Evolutionary conservation across 1,140 invertebrate species (phyloP).

Genomic region (Trichonephila inaurata): DNA sequence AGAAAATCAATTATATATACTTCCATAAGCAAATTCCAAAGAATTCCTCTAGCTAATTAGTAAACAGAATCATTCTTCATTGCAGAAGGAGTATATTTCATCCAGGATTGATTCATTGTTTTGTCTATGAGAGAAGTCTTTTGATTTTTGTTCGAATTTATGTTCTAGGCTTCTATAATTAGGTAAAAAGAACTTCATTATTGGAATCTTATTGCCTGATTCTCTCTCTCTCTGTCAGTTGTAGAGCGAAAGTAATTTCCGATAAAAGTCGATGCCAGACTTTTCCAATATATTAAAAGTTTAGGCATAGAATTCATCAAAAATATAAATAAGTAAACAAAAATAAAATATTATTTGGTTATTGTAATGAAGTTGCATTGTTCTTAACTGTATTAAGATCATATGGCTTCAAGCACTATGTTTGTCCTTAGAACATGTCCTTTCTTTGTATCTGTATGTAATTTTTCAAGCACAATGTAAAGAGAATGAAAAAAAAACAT

Average conservation of each 20-base stretch:
- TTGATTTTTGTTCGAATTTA: neutral
- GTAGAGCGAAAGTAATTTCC: neutral
- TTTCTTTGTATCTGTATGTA: too few species aligned
- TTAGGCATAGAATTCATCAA: too few species aligned
- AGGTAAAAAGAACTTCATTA: constrained; percentile 24
- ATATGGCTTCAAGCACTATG: too few species aligned
- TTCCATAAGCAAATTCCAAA: neutral
- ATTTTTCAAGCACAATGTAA: too few species aligned
- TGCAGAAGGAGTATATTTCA: neutral
- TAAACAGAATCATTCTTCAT: constrained; percentile 23
- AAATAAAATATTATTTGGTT: too few species aligned
- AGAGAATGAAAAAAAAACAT: too few species aligned
- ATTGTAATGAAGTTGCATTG: too few species aligned
- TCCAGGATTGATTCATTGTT: constrained; percentile 4
- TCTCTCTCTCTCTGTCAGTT: too few species aligned
- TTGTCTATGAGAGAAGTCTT: neutral
- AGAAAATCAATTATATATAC: neutral
- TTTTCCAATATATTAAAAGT: too few species aligned
- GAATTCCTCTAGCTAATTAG: constrained; percentile 20
- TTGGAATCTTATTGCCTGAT: neutral
- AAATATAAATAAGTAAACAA: too few species aligned
- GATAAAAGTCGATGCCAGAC: neutral
- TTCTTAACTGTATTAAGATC: too few species aligned
- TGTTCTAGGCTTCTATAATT: neutral
- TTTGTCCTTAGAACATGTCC: too few species aligned